Base-by-base conservation (phyloP, 2,888 invertebrate species). In the Hirtodrosophila confusa region DNA sequence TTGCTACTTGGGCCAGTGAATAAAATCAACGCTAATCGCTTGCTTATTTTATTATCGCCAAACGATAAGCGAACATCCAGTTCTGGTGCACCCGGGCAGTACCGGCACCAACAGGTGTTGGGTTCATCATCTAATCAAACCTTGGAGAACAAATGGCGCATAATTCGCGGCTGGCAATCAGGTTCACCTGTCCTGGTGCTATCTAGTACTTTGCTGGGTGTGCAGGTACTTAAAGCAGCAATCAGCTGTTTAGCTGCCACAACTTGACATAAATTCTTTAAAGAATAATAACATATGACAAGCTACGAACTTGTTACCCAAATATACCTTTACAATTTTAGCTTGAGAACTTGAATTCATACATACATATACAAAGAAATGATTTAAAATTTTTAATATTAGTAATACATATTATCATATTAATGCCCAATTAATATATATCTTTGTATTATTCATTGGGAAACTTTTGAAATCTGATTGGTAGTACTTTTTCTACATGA, bases 81-180 rank as follows among this genome's bases (percentile, higher is more conserved):
- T 53, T 11, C 40, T n/a, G 2, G 44, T 75, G 50, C 49, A 64
- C 57, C n/a, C 24, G 65, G 12, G 51, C 33, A 41, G 4, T 10
- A 37, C 35, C 44, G n/a, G 27, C 5, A 43, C 3, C 45, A 67
- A 79, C 79, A 80, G 77, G 80, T 80, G 71, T 41, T 36, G 40
- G 29, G 6, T 49, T 64, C 54, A 44, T 43, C 39, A 10, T 29
- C 45, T 64, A 58, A 62, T 67, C 31, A 27, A 9, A 31, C 31
- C 5, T 5, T 3, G 27, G 9, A 31, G 3, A 31, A 31, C 8
- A 17, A 44, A 39, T 57, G 43, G 48, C 39, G 37, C 53, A 4
- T 33, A n/a, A 9, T 17, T 17, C 6, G 3, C 10, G 23, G 7
- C 27, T 17, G 27, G 4, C n/a, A 7, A 3, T 0, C 17, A 3